Evolutionary conservation across 2,888 invertebrate genomes (phyloP).

Genomic region (Strigamia maritima): DNA sequence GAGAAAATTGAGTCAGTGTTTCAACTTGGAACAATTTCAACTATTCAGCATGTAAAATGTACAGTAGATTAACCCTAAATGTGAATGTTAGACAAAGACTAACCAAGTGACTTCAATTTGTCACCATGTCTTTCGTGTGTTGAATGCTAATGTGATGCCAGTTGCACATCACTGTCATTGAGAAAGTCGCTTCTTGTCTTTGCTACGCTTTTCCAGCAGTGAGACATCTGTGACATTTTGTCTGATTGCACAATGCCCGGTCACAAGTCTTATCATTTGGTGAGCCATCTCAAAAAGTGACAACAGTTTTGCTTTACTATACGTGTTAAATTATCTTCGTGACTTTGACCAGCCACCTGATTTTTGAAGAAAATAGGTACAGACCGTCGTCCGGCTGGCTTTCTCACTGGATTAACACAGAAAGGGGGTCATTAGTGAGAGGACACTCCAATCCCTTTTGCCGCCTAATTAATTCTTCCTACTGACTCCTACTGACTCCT

Average conservation of each 20-base stretch:
- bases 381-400: slow-evolving; percentile 11
- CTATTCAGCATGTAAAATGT: slow-evolving; percentile 28
- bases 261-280: neutral
- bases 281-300: neutral
- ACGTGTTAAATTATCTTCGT: slow-evolving; percentile 25
- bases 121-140: slow-evolving; percentile 32
- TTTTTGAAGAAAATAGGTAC: slow-evolving; percentile 12
- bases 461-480: slow-evolving; percentile 23
- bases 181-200: neutral
- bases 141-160: slow-evolving; percentile 32
- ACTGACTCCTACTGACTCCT: neutral
- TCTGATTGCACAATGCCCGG: slow-evolving; percentile 13
- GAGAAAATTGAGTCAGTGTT: neutral
- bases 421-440: slow-evolving; percentile 34
- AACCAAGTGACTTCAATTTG: slow-evolving; percentile 34
- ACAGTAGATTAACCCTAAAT: slow-evolving; percentile 31
- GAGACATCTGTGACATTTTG: slow-evolving; percentile 28
- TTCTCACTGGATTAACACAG: slow-evolving; percentile 32
- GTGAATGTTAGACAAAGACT: slow-evolving; percentile 34
- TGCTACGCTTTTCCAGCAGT: neutral
- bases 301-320: neutral
- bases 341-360: slow-evolving; percentile 28
- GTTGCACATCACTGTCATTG: slow-evolving; percentile 34
- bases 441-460: slow-evolving; percentile 34
- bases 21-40: slow-evolving; percentile 29